A percentile compares a stretch with the other conserved stretches of the same genome.
These are phyloP conservation scores for Hetaerina titia DNA, from an alignment of 2,888 invertebrate genomes.

Conservation along the genomic window DNA sequence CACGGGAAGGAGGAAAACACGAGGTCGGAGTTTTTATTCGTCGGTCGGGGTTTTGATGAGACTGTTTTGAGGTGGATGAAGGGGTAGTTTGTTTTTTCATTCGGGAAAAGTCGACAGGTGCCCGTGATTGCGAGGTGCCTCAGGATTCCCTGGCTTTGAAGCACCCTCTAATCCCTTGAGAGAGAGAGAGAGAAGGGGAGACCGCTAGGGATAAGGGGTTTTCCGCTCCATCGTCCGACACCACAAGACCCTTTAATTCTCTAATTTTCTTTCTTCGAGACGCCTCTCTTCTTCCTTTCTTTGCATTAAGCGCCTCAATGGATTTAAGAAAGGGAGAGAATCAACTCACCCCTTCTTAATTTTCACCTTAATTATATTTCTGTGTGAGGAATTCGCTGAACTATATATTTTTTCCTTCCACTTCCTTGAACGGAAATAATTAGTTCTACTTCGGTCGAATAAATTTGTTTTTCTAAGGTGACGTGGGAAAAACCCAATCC, in stretches of 20 bases:
- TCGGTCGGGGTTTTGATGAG: not conserved
- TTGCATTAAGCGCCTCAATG: constrained; percentile 25
- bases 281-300: not conserved
- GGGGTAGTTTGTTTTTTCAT: not conserved
- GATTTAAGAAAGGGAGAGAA: not conserved
- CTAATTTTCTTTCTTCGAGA: not conserved
- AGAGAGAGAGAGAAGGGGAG: not conserved
- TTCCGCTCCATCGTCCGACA: constrained; percentile 36
- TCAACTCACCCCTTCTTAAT: constrained; percentile 3
- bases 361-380: constrained; percentile 1
- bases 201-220: constrained; percentile 3
- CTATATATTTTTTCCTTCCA: not conserved
- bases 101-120: not conserved
- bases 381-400: not conserved
- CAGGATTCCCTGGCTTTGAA: not conserved
- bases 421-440: constrained; percentile 7
- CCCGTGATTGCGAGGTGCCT: not conserved
- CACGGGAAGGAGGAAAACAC: not conserved
- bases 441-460: not conserved
- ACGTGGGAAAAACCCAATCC: not conserved
- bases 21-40: not conserved
- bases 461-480: not conserved
- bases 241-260: constrained; percentile 34
- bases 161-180: not conserved
- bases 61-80: not conserved